Conservation (phyloP, 2,888 invertebrate species). For the Endotricha flammealis region DNA sequence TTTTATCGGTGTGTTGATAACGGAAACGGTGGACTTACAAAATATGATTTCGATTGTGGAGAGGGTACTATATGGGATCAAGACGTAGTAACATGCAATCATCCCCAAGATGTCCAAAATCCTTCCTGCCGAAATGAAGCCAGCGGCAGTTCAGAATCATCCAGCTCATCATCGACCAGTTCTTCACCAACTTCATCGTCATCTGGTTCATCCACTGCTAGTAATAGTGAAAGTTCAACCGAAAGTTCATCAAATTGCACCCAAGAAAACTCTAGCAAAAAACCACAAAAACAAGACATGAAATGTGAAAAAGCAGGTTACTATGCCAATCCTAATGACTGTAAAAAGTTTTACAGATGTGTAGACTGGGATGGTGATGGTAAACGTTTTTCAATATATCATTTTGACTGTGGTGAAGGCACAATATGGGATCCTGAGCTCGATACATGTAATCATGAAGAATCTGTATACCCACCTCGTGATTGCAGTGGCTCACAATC, state of each 20-base stretch:
- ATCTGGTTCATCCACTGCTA: constrained; percentile 14
- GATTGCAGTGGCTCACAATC: constrained; percentile 54
- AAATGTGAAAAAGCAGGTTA: constrained; percentile 79
- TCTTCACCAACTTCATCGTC: constrained; percentile 21
- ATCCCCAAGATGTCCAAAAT: constrained; percentile 58
- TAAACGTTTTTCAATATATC: constrained; percentile 77
- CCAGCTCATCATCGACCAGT: not conserved
- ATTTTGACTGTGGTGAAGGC: constrained; percentile 83
- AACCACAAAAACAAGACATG: constrained; percentile 40
- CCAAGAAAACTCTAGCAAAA: constrained; percentile 34
- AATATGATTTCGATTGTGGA: constrained; percentile 81
- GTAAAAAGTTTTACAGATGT: constrained; percentile 82
- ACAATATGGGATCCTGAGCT: constrained; percentile 85
- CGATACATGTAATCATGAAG: constrained; percentile 82
- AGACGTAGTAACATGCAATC: constrained; percentile 63
- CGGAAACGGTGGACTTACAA: constrained; percentile 77
- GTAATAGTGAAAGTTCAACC: constrained; percentile 13
- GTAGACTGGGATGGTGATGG: constrained; percentile 79
- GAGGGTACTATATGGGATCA: constrained; percentile 86
- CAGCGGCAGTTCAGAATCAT: constrained; percentile 20
- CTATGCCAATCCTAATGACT: constrained; percentile 78
- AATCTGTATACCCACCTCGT: constrained; percentile 80
- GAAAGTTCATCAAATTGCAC: constrained; percentile 18
- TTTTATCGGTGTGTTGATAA: constrained; percentile 83
- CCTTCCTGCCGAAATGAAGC: constrained; percentile 45